These are phyloP conservation scores for Semibalanus balanoides DNA, from an alignment of 1,140 invertebrate genomes.

Conservation along the genomic window DNA sequence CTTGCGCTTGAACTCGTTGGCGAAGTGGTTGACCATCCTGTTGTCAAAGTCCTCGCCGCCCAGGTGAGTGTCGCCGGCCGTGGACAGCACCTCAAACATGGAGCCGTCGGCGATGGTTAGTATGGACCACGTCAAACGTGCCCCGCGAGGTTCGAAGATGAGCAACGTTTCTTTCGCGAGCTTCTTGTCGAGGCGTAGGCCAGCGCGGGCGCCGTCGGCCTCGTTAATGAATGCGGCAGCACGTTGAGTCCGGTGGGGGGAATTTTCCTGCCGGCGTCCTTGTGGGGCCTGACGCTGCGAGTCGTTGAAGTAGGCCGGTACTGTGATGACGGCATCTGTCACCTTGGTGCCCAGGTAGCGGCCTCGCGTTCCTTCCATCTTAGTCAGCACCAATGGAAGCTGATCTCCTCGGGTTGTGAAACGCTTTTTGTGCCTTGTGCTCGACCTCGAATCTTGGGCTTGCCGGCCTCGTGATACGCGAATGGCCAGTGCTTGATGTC, in stretches of 20 bases:
- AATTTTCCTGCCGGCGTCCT: constrained; percentile 50
- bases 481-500: constrained; percentile 98
- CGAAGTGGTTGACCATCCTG: constrained; percentile 24
- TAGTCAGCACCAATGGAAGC: constrained; percentile 68
- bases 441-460: no score
- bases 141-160: constrained; percentile 40
- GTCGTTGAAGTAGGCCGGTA: constrained; percentile 45
- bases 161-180: constrained; percentile 32
- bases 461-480: no score
- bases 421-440: constrained; percentile 66
- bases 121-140: constrained; percentile 65
- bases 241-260: no score
- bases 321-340: constrained; percentile 37
- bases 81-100: constrained; percentile 52
- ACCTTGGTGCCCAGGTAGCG: constrained; percentile 44
- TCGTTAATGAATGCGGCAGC: no score
- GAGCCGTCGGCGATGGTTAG: constrained; percentile 66
- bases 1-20: constrained; percentile 24
- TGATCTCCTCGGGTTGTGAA: constrained; percentile 74
- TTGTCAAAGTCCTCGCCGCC: constrained; percentile 24
- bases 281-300: constrained; percentile 83
- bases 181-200: constrained; percentile 35
- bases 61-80: constrained; percentile 34
- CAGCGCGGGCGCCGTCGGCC: constrained; percentile 34
- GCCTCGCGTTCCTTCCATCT: constrained; percentile 49